Percentiles rank a stretch among this genome's conserved stretches.
phyloP scores from a whole-genome alignment of 2,888 invertebrate species.

The Zaprionus bogoriensis region DNA sequence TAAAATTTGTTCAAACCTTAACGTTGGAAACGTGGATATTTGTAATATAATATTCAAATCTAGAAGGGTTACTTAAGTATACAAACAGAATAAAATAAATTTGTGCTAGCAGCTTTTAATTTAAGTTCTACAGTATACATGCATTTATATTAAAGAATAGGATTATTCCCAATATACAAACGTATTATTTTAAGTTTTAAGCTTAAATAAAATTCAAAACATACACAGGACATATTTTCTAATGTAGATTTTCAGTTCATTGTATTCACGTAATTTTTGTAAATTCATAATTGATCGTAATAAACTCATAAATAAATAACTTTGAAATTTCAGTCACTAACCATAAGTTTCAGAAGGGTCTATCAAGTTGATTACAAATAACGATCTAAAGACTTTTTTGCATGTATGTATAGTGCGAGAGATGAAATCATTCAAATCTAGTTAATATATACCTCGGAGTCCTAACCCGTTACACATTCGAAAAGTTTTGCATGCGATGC shows the following conservation, averaged over 20 bases:
- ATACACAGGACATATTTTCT: conserved; percentile 52
- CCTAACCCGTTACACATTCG: too few species aligned
- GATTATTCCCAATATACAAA: conserved; percentile 51
- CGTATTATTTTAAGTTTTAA: conserved; percentile 55
- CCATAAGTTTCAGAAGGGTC: too few species aligned
- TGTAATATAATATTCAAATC: conserved; percentile 56
- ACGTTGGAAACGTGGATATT: conserved; percentile 37
- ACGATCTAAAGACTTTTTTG: too few species aligned
- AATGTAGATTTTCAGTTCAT: conserved; percentile 61
- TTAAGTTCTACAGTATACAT: conserved; percentile 64
- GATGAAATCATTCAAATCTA: too few species aligned
- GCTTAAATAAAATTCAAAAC: conserved; percentile 55
- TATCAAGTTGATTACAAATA: not conserved
- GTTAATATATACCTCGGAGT: too few species aligned
- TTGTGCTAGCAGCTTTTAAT: conserved; percentile 50
- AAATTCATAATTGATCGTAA: conserved; percentile 65
- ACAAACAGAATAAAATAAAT: conserved; percentile 34
- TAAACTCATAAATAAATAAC: conserved; percentile 41
- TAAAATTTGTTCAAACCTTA: conserved; percentile 50
- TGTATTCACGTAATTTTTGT: conserved; percentile 58
- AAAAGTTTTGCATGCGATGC: too few species aligned
- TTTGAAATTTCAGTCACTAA: not conserved
- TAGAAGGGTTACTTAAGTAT: conserved; percentile 47
- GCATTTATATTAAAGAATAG: conserved; percentile 62
- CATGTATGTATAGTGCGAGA: too few species aligned